Evolutionary conservation across 1,140 invertebrate species (phyloP), one percentile per base, ranked within the genome.

Genomic region (Lepidurus apus): DNA sequence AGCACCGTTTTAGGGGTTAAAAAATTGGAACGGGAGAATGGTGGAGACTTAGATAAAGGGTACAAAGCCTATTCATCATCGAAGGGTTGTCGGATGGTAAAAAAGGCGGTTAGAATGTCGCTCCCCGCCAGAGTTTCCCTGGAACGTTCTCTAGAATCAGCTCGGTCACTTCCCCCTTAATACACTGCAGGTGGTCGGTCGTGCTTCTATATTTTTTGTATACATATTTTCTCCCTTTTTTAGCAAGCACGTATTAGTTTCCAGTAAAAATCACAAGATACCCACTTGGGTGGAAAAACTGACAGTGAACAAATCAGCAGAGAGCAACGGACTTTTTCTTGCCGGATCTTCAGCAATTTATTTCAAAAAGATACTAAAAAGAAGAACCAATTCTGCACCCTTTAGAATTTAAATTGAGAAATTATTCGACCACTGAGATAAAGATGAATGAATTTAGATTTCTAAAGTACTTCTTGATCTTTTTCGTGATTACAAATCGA

Each of bases 201-300:
- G 53, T 65, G 53, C 53, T 65, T 65, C 53, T 65, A 13, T 21
- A 65, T 65, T 65, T 65, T 65, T 65, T 65, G 21, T 65, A 65
- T 65, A 13, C 53, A 65, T 13, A 13, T 65, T 65, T 65, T 65
- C 21, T 7, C 53, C 53, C n/a, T 65, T 65, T 65, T 65, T 65
- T 65, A 13, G 53, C 21, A 65, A 65, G 17, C 53, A 65, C 53
- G 53, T 65, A 65, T 65, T 65, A 65, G 53, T 65, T 65, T 65
- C 47, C 53, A 65, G 53, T 65, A 65, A 65, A 65, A 65, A 65
- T 65, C 53, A 65, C 53, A 65, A 65, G 53, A 65, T 65, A 65
- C 8, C 53, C 53, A 65, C 53, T 65, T 65, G 21, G 53, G 17
- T 65, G 9, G 11, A 9, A 65, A 65, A 65, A 65, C 21, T 65